Base-by-base conservation (phyloP, 2,797 vertebrate species). In the Lithobates sylvaticus region DNA sequence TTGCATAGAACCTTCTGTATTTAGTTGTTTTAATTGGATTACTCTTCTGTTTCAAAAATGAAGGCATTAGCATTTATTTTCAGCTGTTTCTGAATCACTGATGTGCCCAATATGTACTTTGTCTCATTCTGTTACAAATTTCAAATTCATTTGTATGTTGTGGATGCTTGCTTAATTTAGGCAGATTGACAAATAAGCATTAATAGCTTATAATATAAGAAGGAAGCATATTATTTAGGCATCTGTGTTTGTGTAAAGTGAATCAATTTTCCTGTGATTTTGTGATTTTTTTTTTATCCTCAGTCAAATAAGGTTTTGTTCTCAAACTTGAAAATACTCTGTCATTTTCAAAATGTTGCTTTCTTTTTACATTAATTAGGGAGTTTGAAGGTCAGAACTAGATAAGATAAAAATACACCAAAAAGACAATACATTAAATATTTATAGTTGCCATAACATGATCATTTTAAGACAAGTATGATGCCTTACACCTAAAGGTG, bases 11-110 rank as follows among this genome's bases (percentile, higher is more conserved):
- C 83, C 29, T 74, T 64, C 84, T 65, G 54, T 50, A 85, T 73
- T 73, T 68, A 79, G 77, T 80, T 85, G 84, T 75, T 85, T 85
- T 75, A 85, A 85, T 85, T 85, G 78, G 84, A 85, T 80, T 81
- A 85, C 61, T 68, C 83, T 72, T 84, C 44, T 85, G 61, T 84
- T 85, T 75, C 54, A 75, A 69, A 81, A 80, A 80, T 68, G 61
- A 80, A 85, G n/a, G 61, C 42, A 81, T 85, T 85, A 81, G 71
- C 84, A 76, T 81, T 76, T 86, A 44, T 68, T 81, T 81, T 76
- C 72, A 44, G 67, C 84, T 80, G 42, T 81, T 69, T 69, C 71
- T 39, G 78, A 86, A 86, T 71, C 50, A 76, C 32, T 76, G 32
- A 76, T 86, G 72, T 76, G 78, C 72, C 78, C 78, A 81, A 81